Base-by-base conservation (phyloP, 2,113 vertebrate genomes). In the Nerophis lumbriciformis region DNA sequence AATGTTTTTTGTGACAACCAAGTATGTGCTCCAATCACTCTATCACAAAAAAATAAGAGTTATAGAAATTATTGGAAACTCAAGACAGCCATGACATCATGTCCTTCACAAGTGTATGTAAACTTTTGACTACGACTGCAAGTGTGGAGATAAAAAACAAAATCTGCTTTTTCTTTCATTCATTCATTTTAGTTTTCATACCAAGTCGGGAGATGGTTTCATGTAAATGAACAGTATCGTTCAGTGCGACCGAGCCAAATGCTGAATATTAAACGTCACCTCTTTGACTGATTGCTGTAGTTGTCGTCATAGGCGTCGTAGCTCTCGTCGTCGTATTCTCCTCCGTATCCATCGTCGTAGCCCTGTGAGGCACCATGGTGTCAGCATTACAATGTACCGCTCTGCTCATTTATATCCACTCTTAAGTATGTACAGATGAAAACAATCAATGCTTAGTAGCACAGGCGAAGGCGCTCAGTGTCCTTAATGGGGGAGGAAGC, bases 271-370 rank as follows among this genome's bases (percentile, higher is more conserved):
- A 21, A 67, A 65, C 5, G 8, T 86, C 85, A 99, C 97, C 95
- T 98, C 86, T 97, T 94, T 21, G 94, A 91, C 85, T 93, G 94
- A 49, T 90, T 93, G 66, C 86, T 87, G 72, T 98, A 98, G 81
- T 83, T 94, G 64, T 92, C 94, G 21, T 96, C 94, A 61, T 99
- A 97, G 6, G 89, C 71, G 67, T 98, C 95, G 47, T 97, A 99
- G 77, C 89, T 93, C 74, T 95, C 91, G 21, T 97, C 94, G 39
- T 98, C 95, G 63, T 98, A 99, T 85, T 98, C 95, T 62, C 90
- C 96, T 11, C 93, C 94, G 37, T 95, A 98, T 58, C 96, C 93
- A 62, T 98, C 96, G 84, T 99, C 94, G 0, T 96, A 98, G 42
- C 92, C 93, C 96, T 99, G 77, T 51, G 61, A 78, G 81, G 59